Evolutionary conservation across 2,113 vertebrate genomes (phyloP).

Genomic region (Rhea pennata): DNA sequence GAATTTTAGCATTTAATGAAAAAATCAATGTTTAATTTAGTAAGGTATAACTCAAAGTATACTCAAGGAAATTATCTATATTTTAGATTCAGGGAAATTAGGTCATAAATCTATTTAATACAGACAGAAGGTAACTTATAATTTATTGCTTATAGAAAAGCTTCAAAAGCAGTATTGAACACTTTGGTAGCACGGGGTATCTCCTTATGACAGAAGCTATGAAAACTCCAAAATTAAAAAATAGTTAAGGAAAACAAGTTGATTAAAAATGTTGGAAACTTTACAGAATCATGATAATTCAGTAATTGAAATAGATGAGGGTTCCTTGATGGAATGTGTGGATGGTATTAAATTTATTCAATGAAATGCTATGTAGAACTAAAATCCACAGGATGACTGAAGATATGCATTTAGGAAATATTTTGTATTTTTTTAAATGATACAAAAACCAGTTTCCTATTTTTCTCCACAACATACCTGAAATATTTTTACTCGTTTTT

Average conservation of each 20-base stretch:
- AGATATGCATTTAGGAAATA: background rate
- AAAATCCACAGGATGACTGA: background rate
- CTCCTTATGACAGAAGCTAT: background rate
- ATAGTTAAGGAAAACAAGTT: background rate
- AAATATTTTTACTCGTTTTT: background rate
- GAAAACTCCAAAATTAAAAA: background rate
- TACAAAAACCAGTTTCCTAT: fast-evolving
- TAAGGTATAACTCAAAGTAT: background rate
- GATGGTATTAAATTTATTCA: background rate
- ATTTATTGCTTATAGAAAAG: background rate
- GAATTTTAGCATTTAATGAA: background rate
- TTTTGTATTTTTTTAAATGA: background rate
- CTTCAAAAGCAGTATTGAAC: background rate
- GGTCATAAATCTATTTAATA: background rate
- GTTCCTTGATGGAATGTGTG: background rate
- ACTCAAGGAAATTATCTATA: background rate
- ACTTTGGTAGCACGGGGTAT: background rate
- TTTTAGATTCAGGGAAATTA: background rate
- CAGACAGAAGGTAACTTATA: background rate
- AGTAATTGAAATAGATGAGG: background rate
- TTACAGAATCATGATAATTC: background rate
- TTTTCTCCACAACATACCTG: background rate
- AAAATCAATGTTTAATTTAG: background rate
- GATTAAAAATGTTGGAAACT: background rate
- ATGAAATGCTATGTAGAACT: background rate